Evolutionary conservation across 2,113 vertebrate species (phyloP).

Genomic region (Peromyscus maniculatus): DNA sequence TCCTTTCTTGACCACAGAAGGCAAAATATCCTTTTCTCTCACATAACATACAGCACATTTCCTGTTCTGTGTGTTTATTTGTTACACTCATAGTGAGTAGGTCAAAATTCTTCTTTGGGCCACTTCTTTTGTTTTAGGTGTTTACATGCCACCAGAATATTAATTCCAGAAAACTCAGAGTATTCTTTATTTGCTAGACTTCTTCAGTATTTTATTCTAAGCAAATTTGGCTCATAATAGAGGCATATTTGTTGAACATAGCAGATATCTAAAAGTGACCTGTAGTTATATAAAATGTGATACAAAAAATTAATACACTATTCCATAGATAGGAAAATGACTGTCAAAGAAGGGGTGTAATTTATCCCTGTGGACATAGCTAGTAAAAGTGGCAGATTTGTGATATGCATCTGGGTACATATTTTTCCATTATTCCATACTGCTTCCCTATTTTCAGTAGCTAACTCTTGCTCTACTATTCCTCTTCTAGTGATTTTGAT

Average conservation of each 20-base stretch:
- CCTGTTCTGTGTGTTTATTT: neutral
- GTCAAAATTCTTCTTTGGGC: conserved; percentile 1
- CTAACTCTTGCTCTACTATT: neutral
- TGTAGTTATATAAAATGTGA: neutral
- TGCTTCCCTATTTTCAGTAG: neutral
- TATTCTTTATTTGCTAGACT: neutral
- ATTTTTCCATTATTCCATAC: neutral
- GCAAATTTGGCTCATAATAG: neutral
- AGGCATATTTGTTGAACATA: neutral
- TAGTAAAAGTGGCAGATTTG: neutral
- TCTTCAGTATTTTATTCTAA: conserved; percentile 45
- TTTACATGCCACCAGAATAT: neutral
- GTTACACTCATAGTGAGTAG: neutral
- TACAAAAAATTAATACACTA: neutral
- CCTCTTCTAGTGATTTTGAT: conserved; percentile 28
- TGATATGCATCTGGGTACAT: no score
- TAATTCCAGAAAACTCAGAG: neutral
- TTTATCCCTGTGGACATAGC: neutral
- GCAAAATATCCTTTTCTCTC: neutral
- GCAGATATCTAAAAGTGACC: neutral
- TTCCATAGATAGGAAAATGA: neutral
- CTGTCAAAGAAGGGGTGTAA: neutral
- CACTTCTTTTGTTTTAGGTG: neutral
- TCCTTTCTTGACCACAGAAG: neutral
- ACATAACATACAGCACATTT: neutral